Percentiles rank a stretch among this genome's conserved stretches.
phyloP scores from a whole-genome alignment of 2,113 vertebrate genomes.

The Crotalus viridis region DNA sequence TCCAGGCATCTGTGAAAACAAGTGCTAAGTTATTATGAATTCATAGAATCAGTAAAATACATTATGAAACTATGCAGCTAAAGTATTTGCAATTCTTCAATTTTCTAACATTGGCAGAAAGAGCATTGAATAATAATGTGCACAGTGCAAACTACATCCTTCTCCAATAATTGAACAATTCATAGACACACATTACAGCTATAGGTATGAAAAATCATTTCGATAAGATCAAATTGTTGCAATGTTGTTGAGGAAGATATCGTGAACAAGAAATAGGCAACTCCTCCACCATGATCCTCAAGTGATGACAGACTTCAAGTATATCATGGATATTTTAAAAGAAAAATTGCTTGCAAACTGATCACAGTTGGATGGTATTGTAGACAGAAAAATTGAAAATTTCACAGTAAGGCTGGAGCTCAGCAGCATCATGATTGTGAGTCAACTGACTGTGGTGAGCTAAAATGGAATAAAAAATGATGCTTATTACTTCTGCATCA shows the following conservation, averaged over 20 bases:
- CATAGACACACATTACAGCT: constrained; percentile 37
- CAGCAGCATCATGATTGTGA: not conserved
- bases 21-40: constrained; percentile 33
- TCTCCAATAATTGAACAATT: constrained; percentile 51
- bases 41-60: constrained; percentile 43
- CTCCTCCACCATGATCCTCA: not conserved
- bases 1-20: constrained; percentile 30
- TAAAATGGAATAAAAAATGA: not conserved
- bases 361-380: not conserved
- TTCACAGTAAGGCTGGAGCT: not conserved
- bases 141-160: constrained; percentile 31
- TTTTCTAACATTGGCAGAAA: constrained; percentile 38
- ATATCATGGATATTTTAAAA: constrained; percentile 15
- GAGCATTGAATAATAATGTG: constrained; percentile 48
- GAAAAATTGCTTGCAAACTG: constrained; percentile 22
- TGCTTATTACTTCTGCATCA: not conserved
- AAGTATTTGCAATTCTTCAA: constrained; percentile 40
- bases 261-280: not conserved
- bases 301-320: constrained; percentile 38
- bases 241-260: constrained; percentile 22
- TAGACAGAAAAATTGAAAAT: not conserved
- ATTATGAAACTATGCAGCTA: constrained; percentile 19
- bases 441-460: not conserved
- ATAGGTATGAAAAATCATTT: constrained; percentile 18
- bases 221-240: constrained; percentile 21